A percentile compares a stretch with the other conserved stretches of the same genome.
Conservation (phyloP, 2,888 invertebrate genomes). For the Oxytorus armatus region DNA sequence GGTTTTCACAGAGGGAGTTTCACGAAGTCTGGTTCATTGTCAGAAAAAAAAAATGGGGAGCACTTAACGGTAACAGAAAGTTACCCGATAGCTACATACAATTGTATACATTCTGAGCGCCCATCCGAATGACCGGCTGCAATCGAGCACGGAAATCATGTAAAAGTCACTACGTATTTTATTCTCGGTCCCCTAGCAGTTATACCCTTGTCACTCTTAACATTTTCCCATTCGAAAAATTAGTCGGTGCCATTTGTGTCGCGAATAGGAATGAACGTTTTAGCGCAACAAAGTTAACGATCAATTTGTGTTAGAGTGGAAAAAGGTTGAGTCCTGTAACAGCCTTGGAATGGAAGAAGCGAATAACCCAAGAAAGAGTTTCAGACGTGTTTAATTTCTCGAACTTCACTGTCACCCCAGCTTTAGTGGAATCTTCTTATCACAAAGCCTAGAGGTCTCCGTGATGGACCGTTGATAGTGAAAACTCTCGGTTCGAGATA, state of each 20-base stretch:
- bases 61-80: slow-evolving; percentile 12
- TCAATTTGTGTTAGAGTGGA: not conserved
- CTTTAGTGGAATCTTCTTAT: not conserved
- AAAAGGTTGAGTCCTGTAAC: slow-evolving; percentile 15
- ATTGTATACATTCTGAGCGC: not conserved
- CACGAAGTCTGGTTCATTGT: slow-evolving; percentile 4
- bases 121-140: not conserved
- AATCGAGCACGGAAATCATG: slow-evolving; percentile 9
- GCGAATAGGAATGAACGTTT: not conserved
- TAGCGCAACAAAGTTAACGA: not conserved
- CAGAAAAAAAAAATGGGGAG: slow-evolving; percentile 35
- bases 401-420: not conserved
- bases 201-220: slow-evolving; percentile 7
- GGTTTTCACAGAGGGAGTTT: slow-evolving; percentile 1
- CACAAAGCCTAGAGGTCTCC: not conserved
- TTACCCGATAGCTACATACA: slow-evolving; percentile 14
- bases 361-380: slow-evolving; percentile 19
- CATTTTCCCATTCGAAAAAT: slow-evolving; percentile 15
- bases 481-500: not conserved
- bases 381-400: slow-evolving; percentile 2
- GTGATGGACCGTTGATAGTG: not conserved
- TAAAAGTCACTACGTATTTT: slow-evolving; percentile 16
- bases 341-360: not conserved
- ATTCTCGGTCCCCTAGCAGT: slow-evolving; percentile 21
- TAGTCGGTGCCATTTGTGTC: slow-evolving; percentile 19